These are phyloP conservation scores for Drosophila sp. DNA, from an alignment of 1,140 invertebrate species.

Conservation along the genomic window DNA sequence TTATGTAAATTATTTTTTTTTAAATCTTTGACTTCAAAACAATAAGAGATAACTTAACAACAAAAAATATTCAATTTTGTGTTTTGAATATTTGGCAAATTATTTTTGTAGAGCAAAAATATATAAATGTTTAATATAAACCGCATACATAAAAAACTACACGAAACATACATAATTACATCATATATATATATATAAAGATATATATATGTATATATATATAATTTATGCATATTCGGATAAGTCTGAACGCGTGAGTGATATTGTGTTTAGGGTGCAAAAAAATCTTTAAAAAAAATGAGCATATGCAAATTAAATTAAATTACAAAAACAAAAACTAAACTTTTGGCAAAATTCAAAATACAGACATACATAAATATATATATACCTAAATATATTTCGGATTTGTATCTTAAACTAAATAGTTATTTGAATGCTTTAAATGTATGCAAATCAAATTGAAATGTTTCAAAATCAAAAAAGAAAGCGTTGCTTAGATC, in stretches of 20 bases:
- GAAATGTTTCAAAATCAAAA: conserved; percentile 27
- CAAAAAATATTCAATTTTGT: conserved; percentile 2
- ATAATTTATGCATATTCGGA: conserved; percentile 73
- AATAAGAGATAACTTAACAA: background rate
- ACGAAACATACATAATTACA: conserved; percentile 2
- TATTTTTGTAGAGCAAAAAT: conserved; percentile 13
- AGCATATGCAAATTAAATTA: conserved; percentile 51
- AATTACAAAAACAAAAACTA: conserved; percentile 39
- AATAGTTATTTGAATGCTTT: conserved; percentile 26
- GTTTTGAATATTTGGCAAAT: background rate
- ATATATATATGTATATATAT: conserved; percentile 32
- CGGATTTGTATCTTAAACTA: conserved; percentile 35
- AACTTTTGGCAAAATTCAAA: conserved; percentile 33
- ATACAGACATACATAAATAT: conserved; percentile 41
- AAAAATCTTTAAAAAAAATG: conserved; percentile 46
- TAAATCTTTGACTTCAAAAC: background rate
- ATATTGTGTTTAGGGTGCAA: conserved; percentile 83
- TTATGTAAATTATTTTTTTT: conserved; percentile 18
- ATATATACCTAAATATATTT: conserved; percentile 38
- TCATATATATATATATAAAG: conserved; percentile 6
- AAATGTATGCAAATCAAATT: conserved; percentile 30
- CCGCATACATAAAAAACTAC: background rate
- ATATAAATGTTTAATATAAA: background rate
- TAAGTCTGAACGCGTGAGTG: conserved; percentile 83
- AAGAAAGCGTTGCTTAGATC: conserved; percentile 54